Evolutionary conservation across 2,797 vertebrate genomes (phyloP).

Genomic region (Onychomys torridus): DNA sequence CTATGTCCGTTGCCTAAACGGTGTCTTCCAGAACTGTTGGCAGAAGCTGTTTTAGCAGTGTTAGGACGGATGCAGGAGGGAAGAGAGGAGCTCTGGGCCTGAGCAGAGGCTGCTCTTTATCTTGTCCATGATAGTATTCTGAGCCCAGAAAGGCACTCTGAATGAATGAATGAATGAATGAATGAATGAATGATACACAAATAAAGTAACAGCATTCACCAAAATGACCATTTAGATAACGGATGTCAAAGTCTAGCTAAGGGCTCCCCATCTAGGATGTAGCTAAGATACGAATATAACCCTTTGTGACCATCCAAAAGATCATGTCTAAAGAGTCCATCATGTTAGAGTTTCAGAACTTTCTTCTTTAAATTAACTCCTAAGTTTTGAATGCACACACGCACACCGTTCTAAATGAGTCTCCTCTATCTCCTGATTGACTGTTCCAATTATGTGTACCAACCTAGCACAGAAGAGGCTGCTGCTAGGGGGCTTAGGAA

Average conservation of each 20-base stretch:
- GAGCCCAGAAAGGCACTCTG: neutral
- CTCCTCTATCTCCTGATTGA: neutral
- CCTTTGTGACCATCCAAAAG: neutral
- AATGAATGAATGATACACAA: neutral
- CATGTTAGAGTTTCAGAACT: neutral
- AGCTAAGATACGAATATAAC: neutral
- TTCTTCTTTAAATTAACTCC: neutral
- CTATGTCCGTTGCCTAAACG: neutral
- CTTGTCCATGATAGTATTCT: neutral
- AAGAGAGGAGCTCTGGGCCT: neutral
- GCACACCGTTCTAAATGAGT: too few species aligned
- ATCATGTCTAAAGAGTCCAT: neutral
- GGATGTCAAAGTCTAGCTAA: neutral
- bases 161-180: neutral
- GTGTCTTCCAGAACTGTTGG: neutral
- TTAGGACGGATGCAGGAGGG: neutral
- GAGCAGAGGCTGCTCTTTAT: neutral
- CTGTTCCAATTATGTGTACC: neutral
- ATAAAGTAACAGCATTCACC: neutral
- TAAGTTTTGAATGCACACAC: neutral
- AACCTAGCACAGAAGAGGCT: neutral
- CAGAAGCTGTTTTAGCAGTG: neutral
- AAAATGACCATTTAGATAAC: constrained; percentile 19
- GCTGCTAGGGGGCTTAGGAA: neutral
- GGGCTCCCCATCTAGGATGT: neutral